Base-by-base conservation (phyloP, 2,888 invertebrate genomes). In the Lumbricus terrestris region DNA sequence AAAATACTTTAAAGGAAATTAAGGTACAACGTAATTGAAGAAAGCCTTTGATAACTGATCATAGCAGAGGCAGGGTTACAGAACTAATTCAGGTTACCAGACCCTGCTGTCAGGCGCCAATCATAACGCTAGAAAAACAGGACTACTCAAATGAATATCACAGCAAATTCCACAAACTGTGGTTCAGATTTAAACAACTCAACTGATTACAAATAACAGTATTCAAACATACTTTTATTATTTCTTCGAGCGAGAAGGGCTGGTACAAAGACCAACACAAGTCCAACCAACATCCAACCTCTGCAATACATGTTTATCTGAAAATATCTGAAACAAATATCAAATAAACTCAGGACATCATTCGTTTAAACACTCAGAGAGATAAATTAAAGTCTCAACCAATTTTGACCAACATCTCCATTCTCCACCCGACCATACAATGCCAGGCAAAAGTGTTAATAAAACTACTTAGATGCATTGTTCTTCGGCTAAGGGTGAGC, bases 211-310 rank as follows among this genome's bases (percentile, higher is more conserved):
- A 69, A 69, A 69, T n/a, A 11, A 69, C n/a, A 69, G n/a, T n/a
- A n/a, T 69, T n/a, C 69, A 69, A 69, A 8, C 69, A n/a, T 69
- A 69, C 69, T 29, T 69, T 69, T 69, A 13, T 69, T 69, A 69
- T 34, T 85, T 85, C 37, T 85, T 85, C 85, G 85, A 35, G 85
- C 85, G 33, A 85, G n/a, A 34, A 85, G 85, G 20, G 85, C 37
- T 23, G 85, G 85, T 35, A 37, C 85, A 35, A 85, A 85, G 34
- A 85, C n/a, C 85, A 85, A 35, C 85, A 85, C 37, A 85, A 85
- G 69, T n/a, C 69, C 69, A 15, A 69, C 69, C 69, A 69, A 69
- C 69, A 69, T 69, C 69, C 69, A 69, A 69, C 69, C n/a, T 69
- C 69, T 69, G 69, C 69, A 69, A n/a, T 69, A 69, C 69, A 69